Percentiles rank a stretch among this genome's conserved stretches.
Conservation (phyloP, 2,113 vertebrate species). For the Phocoena sinus region DNA sequence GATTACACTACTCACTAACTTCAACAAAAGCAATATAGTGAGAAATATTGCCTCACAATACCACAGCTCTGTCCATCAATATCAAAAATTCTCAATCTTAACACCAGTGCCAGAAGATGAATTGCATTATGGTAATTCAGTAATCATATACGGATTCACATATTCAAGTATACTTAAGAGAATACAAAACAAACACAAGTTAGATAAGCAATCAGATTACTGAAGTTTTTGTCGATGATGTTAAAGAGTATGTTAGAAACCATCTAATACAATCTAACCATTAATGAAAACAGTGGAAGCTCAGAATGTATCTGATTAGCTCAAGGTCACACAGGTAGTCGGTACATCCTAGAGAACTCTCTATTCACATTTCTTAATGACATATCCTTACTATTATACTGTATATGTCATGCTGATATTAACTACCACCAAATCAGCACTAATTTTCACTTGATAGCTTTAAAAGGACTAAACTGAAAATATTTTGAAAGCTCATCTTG, state of each 20-base stretch:
- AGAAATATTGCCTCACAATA: constrained; percentile 47
- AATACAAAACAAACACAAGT: constrained; percentile 36
- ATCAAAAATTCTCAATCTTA: constrained; percentile 41
- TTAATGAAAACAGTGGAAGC: neutral
- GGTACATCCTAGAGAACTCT: neutral
- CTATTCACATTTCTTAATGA: neutral
- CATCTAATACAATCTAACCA: neutral
- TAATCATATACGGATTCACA: neutral
- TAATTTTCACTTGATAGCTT: neutral
- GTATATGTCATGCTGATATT: neutral
- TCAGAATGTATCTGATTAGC: neutral
- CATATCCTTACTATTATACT: neutral
- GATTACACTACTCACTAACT: constrained; percentile 21
- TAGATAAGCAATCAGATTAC: neutral
- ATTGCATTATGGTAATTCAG: constrained; percentile 43
- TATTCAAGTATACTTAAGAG: constrained; percentile 51
- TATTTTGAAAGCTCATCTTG: neutral
- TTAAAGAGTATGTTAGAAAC: neutral
- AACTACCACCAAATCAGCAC: neutral
- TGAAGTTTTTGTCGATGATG: neutral
- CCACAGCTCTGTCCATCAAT: constrained; percentile 15
- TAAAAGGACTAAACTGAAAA: neutral
- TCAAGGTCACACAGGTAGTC: neutral
- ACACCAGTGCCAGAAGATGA: constrained; percentile 33
- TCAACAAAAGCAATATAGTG: constrained; percentile 54